Conservation (phyloP, 2,113 vertebrate genomes). For the Hiodon tergisus region DNA sequence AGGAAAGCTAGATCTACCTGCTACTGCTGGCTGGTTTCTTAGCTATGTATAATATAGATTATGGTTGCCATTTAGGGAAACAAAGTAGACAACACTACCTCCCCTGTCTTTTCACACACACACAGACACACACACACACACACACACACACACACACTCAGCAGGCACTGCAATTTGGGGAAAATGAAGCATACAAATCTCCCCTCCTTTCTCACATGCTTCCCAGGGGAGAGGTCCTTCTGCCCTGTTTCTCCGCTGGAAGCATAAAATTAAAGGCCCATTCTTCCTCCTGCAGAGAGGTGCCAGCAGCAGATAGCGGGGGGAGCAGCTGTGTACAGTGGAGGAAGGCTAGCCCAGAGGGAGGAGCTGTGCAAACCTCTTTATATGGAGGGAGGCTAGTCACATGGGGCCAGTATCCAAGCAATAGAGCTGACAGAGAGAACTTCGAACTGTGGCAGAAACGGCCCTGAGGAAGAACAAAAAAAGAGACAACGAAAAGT, state of each 20-base stretch:
- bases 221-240: not conserved
- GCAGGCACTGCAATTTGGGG: too few relatives aligned
- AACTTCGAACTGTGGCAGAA: conserved; percentile 38
- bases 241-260: not conserved
- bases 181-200: too few relatives aligned
- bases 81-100: too few relatives aligned
- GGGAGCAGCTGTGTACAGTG: conserved; percentile 12
- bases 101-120: too few relatives aligned
- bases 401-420: conserved; percentile 56
- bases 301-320: not conserved
- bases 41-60: not conserved
- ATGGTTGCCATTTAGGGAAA: not conserved
- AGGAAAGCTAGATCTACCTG: not conserved
- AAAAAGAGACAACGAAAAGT: not conserved
- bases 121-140: too few relatives aligned
- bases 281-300: not conserved
- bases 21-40: not conserved
- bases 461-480: conserved; percentile 33
- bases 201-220: too few relatives aligned
- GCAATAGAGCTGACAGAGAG: conserved; percentile 49
- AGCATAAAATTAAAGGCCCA: not conserved
- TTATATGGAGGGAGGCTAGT: conserved; percentile 59
- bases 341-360: conserved; percentile 43
- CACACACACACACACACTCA: too few relatives aligned
- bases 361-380: conserved; percentile 51